These are phyloP conservation scores for Flexamia atlantica DNA, from an alignment of 2,888 invertebrate genomes.

Conservation along the genomic window DNA sequence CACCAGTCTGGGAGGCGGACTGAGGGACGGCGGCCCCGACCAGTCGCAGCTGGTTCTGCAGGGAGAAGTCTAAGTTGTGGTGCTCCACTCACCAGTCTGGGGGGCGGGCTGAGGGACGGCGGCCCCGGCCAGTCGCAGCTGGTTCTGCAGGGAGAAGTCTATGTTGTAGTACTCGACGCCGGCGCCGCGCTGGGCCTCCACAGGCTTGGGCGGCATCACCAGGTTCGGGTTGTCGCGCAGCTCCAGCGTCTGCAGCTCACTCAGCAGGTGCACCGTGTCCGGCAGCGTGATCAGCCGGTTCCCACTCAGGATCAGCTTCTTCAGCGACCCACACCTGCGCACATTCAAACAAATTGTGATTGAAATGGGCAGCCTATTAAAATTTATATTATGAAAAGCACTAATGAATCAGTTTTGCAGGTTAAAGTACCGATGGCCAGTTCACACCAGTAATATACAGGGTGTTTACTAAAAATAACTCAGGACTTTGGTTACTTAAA, in stretches of 20 bases:
- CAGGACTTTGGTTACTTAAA: no score
- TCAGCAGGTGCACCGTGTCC: constrained; percentile 96
- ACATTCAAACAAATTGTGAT: no score
- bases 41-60: no score
- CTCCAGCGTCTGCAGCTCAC: constrained; percentile 93
- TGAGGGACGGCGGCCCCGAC: no score
- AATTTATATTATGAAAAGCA: no score
- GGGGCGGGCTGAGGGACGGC: constrained; percentile 86
- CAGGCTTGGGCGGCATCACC: constrained; percentile 98
- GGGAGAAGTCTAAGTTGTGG: no score
- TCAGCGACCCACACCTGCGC: constrained; percentile 93
- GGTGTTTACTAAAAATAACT: no score
- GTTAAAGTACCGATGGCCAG: no score
- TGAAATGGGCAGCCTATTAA: no score
- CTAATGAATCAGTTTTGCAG: no score
- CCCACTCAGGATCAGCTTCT: constrained; percentile 94
- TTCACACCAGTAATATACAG: no score
- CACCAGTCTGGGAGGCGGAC: no score
- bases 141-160: constrained; percentile 98
- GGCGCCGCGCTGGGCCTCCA: constrained; percentile 85
- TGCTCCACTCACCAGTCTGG: constrained; percentile 79
- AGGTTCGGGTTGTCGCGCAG: constrained; percentile 95
- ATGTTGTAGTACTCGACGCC: constrained; percentile 98
- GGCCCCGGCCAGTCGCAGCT: constrained; percentile 94
- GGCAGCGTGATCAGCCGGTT: constrained; percentile 97